phyloP scores from a whole-genome alignment of 2,113 vertebrate genomes.

The Platanista minor region DNA sequence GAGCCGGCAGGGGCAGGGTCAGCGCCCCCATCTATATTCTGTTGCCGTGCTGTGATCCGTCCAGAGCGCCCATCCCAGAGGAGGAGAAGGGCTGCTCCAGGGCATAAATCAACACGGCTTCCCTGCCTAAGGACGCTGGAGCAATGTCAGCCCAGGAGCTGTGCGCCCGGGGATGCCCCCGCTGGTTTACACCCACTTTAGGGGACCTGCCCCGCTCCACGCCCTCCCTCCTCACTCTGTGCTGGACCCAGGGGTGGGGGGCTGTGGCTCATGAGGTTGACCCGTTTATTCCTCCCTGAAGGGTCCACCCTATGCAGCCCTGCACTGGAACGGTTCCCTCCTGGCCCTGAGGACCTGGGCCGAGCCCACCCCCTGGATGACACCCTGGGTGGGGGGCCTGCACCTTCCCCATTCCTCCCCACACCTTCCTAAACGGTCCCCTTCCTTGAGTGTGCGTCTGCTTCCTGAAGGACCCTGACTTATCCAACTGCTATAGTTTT shows the following conservation, averaged over 20 bases:
- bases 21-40: background rate
- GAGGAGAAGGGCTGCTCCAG: background rate
- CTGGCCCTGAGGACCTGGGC: rapidly evolving
- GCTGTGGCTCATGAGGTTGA: background rate
- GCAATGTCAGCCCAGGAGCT: rapidly evolving
- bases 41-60: rapidly evolving
- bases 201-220: rapidly evolving
- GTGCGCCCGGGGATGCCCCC: rapidly evolving
- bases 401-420: background rate
- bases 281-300: rapidly evolving
- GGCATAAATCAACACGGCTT: background rate
- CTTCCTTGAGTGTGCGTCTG: rapidly evolving
- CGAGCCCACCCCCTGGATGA: rapidly evolving
- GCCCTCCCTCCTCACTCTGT: too few relatives aligned
- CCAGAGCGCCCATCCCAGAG: rapidly evolving
- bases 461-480: background rate
- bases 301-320: background rate
- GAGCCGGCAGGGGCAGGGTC: rapidly evolving
- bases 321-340: background rate
- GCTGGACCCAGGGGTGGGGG: background rate
- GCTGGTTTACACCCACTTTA: rapidly evolving
- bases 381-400: rapidly evolving
- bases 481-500: rapidly evolving
- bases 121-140: background rate
- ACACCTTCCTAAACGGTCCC: background rate